Evolutionary conservation across 2,888 invertebrate genomes (phyloP).

Genomic region (Rhodophaea formosa): DNA sequence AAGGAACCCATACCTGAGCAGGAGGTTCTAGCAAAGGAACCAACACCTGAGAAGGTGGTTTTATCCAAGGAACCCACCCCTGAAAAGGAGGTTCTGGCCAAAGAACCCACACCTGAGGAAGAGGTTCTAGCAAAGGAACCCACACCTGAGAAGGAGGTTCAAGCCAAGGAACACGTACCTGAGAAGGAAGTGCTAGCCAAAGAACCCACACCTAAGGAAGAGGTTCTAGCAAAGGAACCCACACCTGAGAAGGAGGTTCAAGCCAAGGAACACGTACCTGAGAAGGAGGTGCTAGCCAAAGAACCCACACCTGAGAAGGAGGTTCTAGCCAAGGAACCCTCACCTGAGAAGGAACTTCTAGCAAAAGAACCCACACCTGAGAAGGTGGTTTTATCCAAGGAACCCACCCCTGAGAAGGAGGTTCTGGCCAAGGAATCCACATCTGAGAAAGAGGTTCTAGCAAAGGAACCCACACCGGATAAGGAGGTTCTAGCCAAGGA

Average conservation of each 20-base stretch:
- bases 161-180: not conserved
- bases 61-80: not conserved
- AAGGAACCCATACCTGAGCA: slow-evolving; percentile 16
- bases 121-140: slow-evolving; percentile 2
- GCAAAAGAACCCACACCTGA: slow-evolving; percentile 24
- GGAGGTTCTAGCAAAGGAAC: slow-evolving; percentile 6
- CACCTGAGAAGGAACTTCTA: slow-evolving; percentile 4
- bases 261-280: slow-evolving; percentile 20
- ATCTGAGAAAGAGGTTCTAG: slow-evolving; percentile 12
- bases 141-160: not conserved
- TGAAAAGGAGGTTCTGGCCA: not conserved
- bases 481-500: not conserved
- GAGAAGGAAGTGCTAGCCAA: not conserved
- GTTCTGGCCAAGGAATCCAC: slow-evolving; percentile 10
- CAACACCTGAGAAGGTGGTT: not conserved
- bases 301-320: slow-evolving; percentile 21
- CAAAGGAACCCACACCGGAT: not conserved
- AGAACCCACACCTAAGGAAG: slow-evolving; percentile 16
- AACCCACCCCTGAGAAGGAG: not conserved
- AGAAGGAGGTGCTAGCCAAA: slow-evolving; percentile 13
- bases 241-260: slow-evolving; percentile 21
- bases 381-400: not conserved
- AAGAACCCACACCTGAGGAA: slow-evolving; percentile 17
- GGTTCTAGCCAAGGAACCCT: slow-evolving; percentile 17
- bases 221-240: slow-evolving; percentile 7